A percentile compares a stretch with the other conserved stretches of the same genome.
phyloP scores from a whole-genome alignment of 1,140 invertebrate species.

The Helicoverpa armigera region DNA sequence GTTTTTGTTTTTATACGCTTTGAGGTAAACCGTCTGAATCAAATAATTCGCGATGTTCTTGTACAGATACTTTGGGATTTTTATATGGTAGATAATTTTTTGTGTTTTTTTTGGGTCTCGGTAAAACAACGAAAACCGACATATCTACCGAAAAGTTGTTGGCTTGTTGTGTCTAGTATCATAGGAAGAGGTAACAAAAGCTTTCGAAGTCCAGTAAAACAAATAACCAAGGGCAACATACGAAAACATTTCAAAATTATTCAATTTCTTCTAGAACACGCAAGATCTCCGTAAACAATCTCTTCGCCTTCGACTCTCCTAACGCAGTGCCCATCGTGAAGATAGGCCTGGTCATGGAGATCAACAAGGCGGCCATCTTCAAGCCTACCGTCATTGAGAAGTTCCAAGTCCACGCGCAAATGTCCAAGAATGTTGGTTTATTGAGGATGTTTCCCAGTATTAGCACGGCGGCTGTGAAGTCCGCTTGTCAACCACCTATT shows the following conservation, averaged over 20 bases:
- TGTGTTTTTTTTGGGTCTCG: no score
- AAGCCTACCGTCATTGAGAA: conserved; percentile 90
- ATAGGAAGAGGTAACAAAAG: no score
- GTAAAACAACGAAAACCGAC: no score
- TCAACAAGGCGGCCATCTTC: conserved; percentile 93
- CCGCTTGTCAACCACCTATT: conserved; percentile 94
- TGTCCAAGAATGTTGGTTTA: conserved; percentile 95
- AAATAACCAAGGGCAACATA: neutral
- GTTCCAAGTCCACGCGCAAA: conserved; percentile 92
- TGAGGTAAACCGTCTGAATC: no score
- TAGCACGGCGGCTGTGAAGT: conserved; percentile 91
- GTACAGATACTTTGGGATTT: no score
- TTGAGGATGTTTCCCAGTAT: conserved; percentile 97
- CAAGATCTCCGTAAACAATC: conserved; percentile 89
- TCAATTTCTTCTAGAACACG: conserved; percentile 17
- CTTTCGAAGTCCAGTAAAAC: no score
- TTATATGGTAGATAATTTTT: no score
- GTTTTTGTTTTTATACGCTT: neutral
- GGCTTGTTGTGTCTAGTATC: no score
- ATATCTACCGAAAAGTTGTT: no score
- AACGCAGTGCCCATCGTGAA: conserved; percentile 95
- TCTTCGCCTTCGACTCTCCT: conserved; percentile 97
- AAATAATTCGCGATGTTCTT: no score
- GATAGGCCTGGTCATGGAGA: conserved; percentile 92
- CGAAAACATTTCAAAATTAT: no score